phyloP scores from a whole-genome alignment of 2,888 invertebrate species.

The Tromatobia lineatoria region DNA sequence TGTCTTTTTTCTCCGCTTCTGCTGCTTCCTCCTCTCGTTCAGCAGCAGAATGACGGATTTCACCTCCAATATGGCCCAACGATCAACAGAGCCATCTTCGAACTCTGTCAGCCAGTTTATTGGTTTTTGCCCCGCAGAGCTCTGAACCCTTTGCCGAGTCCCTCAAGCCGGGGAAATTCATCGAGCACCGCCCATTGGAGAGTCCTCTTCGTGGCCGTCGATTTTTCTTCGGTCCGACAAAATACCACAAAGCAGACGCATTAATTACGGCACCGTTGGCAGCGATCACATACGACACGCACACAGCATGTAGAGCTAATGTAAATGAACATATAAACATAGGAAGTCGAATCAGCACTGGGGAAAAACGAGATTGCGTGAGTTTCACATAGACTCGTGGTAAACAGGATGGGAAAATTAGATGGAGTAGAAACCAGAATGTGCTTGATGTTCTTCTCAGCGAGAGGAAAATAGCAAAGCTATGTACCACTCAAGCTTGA shows the following conservation, averaged over 20 bases:
- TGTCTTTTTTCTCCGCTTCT: conserved; percentile 21
- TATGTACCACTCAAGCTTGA: background rate
- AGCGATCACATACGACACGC: background rate
- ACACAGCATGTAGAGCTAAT: background rate
- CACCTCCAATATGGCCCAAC: conserved; percentile 29
- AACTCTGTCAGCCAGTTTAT: background rate
- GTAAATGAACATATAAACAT: background rate
- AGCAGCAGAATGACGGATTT: conserved; percentile 24
- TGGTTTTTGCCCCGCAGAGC: background rate
- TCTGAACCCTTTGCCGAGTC: conserved; percentile 1
- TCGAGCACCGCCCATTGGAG: background rate
- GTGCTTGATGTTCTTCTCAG: conserved; percentile 18
- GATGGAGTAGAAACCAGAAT: conserved; percentile 16
- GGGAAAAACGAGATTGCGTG: background rate
- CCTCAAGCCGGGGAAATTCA: background rate
- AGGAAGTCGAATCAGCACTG: background rate
- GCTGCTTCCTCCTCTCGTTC: background rate
- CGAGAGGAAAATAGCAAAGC: conserved; percentile 6
- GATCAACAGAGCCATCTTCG: background rate
- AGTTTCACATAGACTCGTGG: background rate
- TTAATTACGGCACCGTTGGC: background rate
- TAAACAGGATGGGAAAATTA: background rate
- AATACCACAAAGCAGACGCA: conserved; percentile 3
- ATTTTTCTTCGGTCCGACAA: background rate
- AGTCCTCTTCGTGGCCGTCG: background rate